Evolutionary conservation across 2,113 vertebrate genomes (phyloP).

Genomic region (Strix aluco): DNA sequence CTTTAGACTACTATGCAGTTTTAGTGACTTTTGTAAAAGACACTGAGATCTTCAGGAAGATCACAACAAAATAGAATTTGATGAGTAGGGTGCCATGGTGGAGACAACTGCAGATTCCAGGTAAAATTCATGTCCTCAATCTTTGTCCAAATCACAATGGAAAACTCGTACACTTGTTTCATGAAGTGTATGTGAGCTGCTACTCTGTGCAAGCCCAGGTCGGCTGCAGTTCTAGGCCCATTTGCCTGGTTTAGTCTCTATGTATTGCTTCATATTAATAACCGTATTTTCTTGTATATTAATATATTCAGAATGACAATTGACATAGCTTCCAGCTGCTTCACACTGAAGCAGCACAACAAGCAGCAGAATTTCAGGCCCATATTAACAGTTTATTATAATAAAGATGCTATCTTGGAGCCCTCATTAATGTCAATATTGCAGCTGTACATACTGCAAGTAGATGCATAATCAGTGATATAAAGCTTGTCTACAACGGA

Average conservation of each 20-base stretch:
- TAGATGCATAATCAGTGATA: background rate
- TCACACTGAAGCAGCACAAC: background rate
- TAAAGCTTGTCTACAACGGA: background rate
- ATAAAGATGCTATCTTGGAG: slow-evolving; percentile 41
- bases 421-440: background rate
- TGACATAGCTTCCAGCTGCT: slow-evolving; percentile 3
- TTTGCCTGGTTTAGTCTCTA: background rate
- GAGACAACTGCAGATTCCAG: background rate
- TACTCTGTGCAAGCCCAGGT: background rate
- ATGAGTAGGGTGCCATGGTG: background rate
- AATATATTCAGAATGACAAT: slow-evolving; percentile 1
- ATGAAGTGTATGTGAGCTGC: background rate
- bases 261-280: background rate
- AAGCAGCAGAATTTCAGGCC: background rate
- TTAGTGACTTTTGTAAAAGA: background rate
- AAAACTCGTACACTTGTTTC: background rate
- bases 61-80: background rate
- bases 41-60: background rate
- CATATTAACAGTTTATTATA: slow-evolving; percentile 1
- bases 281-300: background rate
- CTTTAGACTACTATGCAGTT: background rate
- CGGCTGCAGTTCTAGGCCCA: background rate
- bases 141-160: background rate
- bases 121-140: background rate
- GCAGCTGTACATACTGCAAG: slow-evolving; percentile 12